Conservation (phyloP, 2,888 invertebrate genomes). For the Hyposoter didymator region DNA sequence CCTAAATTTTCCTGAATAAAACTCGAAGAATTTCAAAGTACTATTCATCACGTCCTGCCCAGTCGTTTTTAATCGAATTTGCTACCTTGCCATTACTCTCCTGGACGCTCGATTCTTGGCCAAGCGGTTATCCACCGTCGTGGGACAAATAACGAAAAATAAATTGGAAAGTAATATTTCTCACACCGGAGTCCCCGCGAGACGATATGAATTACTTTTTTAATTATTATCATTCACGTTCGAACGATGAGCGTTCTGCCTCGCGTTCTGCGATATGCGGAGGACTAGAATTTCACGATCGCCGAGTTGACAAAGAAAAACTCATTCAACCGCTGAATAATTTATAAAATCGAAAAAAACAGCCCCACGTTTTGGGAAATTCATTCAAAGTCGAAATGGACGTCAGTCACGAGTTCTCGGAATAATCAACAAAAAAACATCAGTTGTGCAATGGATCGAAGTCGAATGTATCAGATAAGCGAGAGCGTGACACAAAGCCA, state of each 20-base stretch:
- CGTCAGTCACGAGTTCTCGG: background rate
- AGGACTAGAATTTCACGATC: too few relatives aligned
- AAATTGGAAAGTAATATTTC: background rate
- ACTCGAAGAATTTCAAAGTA: conserved; percentile 35
- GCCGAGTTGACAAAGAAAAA: background rate
- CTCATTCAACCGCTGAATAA: too few relatives aligned
- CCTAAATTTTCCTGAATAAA: conserved; percentile 31
- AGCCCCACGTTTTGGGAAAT: background rate
- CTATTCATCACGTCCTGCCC: conserved; percentile 38
- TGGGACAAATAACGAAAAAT: background rate
- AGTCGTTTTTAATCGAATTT: conserved; percentile 2
- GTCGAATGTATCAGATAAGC: conserved; percentile 35
- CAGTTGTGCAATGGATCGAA: conserved; percentile 29
- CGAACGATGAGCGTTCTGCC: background rate
- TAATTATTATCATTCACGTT: background rate
- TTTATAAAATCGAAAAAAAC: too few relatives aligned
- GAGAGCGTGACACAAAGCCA: background rate
- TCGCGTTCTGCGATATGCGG: too few relatives aligned
- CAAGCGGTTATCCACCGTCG: background rate
- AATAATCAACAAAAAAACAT: conserved; percentile 19
- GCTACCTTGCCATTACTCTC: background rate
- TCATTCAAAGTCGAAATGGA: background rate
- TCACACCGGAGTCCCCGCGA: too few relatives aligned
- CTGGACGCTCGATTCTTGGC: background rate
- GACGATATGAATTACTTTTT: background rate